Evolutionary conservation across 2,888 invertebrate genomes (phyloP), one percentile per base, ranked within the genome.

Genomic region (Hypsopygia costalis): DNA sequence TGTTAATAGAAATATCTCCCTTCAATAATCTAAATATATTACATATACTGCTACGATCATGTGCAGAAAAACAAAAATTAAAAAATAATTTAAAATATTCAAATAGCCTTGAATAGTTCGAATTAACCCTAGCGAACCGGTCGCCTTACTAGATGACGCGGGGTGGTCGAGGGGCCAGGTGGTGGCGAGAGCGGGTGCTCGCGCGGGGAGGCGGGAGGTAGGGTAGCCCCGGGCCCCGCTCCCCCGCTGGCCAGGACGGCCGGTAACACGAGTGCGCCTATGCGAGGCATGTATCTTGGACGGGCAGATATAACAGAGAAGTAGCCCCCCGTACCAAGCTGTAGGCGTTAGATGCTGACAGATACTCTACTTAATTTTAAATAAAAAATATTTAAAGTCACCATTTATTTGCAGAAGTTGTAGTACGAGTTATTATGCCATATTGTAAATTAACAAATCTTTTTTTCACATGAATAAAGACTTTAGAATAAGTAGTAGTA

Each of bases 251-350:
- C 77, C 78, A 75, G 78, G 73, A 78, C 81, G 82, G 85, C 81
- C 87, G 86, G 87, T 87, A 86, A 87, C 85, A 85, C 86, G 86
- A 86, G 85, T 82, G 86, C 81, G 82, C 86, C 86, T 86, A 86
- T 87, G 87, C 87, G 87, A 87, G 81, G 83, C 87, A 88, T 87
- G 87, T 88, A 88, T 88, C 87, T 88, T 88, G 87, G 86, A 85
- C 87, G 81, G 81, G 81, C 87, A 86, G 87, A 88, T 88, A 88
- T 87, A 87, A 86, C 85, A 82, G 83, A 82, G 83, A 83, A 87
- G 87, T 87, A 87, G 87, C 87, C 87, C 81, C 87, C 81, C 76
- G 82, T 79, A 82, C 86, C 76, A 77, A 70, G 79, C 77, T 77
- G 70, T 62, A 74, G 65, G 62, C 57, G 64, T 58, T 54, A 39